Evolutionary conservation across 1,140 invertebrate species (phyloP), one percentile per base, ranked within the genome.

Genomic region (Atta colombica): DNA sequence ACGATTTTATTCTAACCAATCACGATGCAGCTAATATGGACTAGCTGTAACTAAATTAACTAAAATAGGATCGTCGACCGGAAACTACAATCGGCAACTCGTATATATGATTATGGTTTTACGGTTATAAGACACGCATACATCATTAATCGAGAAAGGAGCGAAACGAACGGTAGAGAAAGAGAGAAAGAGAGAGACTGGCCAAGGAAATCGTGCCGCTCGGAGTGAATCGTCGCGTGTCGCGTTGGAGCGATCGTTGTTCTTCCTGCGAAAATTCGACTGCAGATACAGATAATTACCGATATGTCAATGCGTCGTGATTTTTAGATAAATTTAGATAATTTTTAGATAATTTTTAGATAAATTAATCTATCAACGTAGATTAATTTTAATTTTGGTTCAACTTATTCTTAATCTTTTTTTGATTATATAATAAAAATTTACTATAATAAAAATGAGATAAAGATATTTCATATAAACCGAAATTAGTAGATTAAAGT

Each of bases 61-160:
- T 45, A 45, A 45, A 45, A 45, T 45, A 45, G 39, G 10, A 45
- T 45, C 39, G 8, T 45, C 8, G 10, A 8, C 7, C 39, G 39
- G 39, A 45, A 45, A 45, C 39, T 2, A 45, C 39, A 45, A 45
- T 45, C 10, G 39, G 39, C 39, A 45, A 45, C 39, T 10, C 39
- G 39, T 45, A 25, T 3, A 10, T 45, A 10, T 10, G 39, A 10
- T 45, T 45, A 10, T 8, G 39, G 77, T 60, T 53, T 51, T 75
- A 75, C 78, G 71, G 66, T 74, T 69, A 75, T 51, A 75, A 91
- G 87, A 68, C 75, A 91, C 85, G 84, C 89, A 88, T 89, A 86
- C 89, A 91, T 90, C 89, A 92, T 93, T 93, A 92, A 87, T 90
- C 91, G 85, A 89, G 88, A 86, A 74, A 90, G 88, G 72, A 93